Evolutionary conservation across 2,797 vertebrate species (phyloP).

Genomic region (Periophthalmus magnuspinnatus): DNA sequence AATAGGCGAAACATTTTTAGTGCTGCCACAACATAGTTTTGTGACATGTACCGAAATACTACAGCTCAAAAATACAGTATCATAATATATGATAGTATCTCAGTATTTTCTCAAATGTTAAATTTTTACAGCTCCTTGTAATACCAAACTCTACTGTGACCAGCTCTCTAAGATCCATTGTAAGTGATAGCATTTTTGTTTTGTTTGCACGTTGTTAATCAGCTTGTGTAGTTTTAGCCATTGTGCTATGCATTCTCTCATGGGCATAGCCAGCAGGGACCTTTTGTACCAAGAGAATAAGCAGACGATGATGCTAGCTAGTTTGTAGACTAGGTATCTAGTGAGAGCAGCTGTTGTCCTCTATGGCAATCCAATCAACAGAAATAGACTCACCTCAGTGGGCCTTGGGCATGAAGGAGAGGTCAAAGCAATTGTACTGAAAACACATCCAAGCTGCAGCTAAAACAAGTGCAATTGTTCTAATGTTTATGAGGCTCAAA

Average conservation of each 20-base stretch:
- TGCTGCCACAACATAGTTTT: background rate
- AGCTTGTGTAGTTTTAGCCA: background rate
- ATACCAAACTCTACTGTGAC: background rate
- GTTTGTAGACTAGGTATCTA: constrained; percentile 43
- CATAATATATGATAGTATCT: background rate
- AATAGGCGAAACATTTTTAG: no score
- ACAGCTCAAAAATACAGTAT: background rate
- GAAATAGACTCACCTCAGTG: constrained; percentile 48
- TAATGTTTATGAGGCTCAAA: background rate
- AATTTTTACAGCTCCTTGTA: background rate
- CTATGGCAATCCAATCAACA: constrained; percentile 62
- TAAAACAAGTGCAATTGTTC: background rate
- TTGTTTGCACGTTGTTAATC: constrained; percentile 18
- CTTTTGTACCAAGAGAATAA: constrained; percentile 36
- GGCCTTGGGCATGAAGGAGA: constrained; percentile 17
- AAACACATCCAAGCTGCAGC: constrained; percentile 10
- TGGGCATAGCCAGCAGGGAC: constrained; percentile 28
- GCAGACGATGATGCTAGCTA: constrained; percentile 12
- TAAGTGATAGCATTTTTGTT: background rate
- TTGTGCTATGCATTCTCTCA: constrained; percentile 26
- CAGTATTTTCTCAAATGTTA: background rate
- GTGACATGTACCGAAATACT: no score
- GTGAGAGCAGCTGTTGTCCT: constrained; percentile 62
- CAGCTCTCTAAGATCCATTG: background rate
- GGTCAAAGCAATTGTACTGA: constrained; percentile 31